Base-by-base conservation (phyloP, 2,888 invertebrate species). In the Acronicta psi region DNA sequence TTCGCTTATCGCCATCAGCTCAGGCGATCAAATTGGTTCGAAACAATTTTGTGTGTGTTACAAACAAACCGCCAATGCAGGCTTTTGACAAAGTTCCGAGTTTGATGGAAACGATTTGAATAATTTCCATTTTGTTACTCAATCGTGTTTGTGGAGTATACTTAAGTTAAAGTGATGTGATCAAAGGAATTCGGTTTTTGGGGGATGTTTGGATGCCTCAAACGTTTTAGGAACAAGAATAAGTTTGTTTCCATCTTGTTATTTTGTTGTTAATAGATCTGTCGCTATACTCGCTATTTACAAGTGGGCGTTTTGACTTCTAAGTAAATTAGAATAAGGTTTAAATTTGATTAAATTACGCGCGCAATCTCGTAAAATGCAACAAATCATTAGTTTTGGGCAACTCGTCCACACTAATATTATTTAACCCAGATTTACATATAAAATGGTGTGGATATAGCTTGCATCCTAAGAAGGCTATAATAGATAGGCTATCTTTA, bases 111-210 rank as follows among this genome's bases (percentile, higher is more conserved):
- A 50, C 40, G 42, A 59, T 74, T 74, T 74, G 52, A 70, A 72
- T 72, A 59, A 74, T 74, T 70, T 50, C 41, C 36, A 61, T 56
- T 69, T 59, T 38, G 47, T 59, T 59, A 66, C 54, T 55, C 54
- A 43, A 52, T 59, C 50, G 60, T 34, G 47, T 14, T 43, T 45
- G 45, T 42, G 38, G 69, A 61, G 50, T 56, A 45, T 59, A 56
- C 43, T 73, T 65, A 66, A 60, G 60, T 65, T 43, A 60, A 65
- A 74, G 51, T 55, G 75, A 72, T 72, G 61, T 59, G 43, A 74
- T 72, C 58, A 72, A 61, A 72, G 61, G 34, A 17, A 42, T 40
- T 54, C 49, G 43, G 66, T 46, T 66, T 40, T 11, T 6, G 20
- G 17, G 17, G 18, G 40, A 17, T 25, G 29, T 54, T 53, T 41